Percentiles rank a stretch among this genome's conserved stretches.
phyloP scores from a whole-genome alignment of 2,113 vertebrate genomes.

The Raja brachyura region DNA sequence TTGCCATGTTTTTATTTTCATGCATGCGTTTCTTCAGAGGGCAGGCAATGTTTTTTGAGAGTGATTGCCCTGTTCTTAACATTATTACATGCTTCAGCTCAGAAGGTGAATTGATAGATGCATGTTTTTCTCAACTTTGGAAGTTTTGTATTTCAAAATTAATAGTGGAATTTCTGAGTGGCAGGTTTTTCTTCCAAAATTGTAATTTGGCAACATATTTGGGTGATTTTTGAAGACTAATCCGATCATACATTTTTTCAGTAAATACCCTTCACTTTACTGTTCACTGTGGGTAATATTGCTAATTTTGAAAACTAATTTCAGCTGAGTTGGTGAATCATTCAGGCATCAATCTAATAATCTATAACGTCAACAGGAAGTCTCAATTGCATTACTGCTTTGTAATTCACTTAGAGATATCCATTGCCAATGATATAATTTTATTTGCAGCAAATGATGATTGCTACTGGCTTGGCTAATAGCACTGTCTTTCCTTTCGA shows the following conservation, averaged over 20 bases:
- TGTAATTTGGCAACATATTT: background rate
- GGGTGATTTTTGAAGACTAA: background rate
- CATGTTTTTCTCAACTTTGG: background rate
- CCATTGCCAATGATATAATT: background rate
- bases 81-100: background rate
- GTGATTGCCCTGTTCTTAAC: background rate
- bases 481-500: background rate
- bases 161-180: background rate
- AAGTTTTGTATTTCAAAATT: background rate
- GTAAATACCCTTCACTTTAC: too few species aligned
- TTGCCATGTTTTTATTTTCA: background rate
- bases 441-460: conserved; percentile 27
- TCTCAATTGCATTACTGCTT: conserved; percentile 12
- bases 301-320: background rate
- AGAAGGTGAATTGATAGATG: background rate
- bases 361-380: background rate
- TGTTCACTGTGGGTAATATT: background rate
- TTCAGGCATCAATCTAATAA: background rate
- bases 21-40: background rate
- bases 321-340: background rate
- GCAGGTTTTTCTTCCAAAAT: background rate
- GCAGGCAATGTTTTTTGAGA: background rate
- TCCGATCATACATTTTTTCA: background rate
- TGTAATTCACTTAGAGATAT: conserved; percentile 10
- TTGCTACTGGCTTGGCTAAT: conserved; percentile 12